These are phyloP conservation scores for Karalla daura DNA, from an alignment of 2,797 vertebrate species.

Conservation along the genomic window DNA sequence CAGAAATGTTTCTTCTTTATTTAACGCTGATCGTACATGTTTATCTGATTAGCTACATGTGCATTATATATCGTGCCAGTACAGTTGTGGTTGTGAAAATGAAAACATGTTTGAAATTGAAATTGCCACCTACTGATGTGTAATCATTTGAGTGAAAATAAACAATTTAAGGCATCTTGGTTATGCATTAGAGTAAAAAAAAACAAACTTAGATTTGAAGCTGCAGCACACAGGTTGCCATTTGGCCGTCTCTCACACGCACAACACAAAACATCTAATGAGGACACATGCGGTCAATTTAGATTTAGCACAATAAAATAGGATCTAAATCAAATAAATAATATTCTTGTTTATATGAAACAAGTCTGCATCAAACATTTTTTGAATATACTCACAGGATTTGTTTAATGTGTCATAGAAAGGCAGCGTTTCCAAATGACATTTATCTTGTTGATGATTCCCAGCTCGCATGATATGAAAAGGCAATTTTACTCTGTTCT, in stretches of 20 bases:
- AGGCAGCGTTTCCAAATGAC: constrained; percentile 11
- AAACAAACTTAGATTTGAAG: too few relatives aligned
- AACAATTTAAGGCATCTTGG: neutral
- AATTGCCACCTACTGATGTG: neutral
- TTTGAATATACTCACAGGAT: neutral
- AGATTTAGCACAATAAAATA: neutral
- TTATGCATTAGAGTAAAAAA: constrained; percentile 31
- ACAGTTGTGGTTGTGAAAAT: too few relatives aligned
- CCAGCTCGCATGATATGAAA: neutral
- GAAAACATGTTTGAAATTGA: too few relatives aligned
- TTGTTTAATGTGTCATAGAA: constrained; percentile 10
- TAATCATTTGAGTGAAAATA: neutral
- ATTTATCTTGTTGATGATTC: constrained; percentile 3
- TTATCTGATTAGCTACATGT: constrained; percentile 16
- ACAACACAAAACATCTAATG: neutral
- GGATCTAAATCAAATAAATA: neutral
- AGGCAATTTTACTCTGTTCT: neutral
- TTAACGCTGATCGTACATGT: constrained; percentile 13
- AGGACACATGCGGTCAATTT: neutral
- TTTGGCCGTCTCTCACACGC: constrained; percentile 4
- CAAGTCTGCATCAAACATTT: neutral
- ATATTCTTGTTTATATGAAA: neutral
- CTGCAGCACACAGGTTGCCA: neutral
- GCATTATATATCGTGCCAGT: too few relatives aligned
- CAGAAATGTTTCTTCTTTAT: constrained; percentile 2